These are phyloP conservation scores for Steromphala cineraria DNA, from an alignment of 2,888 invertebrate genomes.

Conservation along the genomic window DNA sequence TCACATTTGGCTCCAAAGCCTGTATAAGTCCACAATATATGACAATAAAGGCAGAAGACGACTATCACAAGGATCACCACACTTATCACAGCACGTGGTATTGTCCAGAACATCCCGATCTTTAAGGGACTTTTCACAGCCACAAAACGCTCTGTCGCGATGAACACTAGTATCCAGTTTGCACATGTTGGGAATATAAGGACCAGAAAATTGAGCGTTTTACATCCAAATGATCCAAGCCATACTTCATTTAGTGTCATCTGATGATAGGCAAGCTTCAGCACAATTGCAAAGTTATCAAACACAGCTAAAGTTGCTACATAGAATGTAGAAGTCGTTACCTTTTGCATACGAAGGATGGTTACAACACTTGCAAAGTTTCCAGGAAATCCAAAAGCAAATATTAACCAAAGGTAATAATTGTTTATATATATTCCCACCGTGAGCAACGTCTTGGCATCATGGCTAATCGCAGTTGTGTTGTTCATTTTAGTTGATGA, in stretches of 20 bases:
- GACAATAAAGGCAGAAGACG: constrained; percentile 4
- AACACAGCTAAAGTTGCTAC: constrained; percentile 14
- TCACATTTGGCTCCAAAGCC: not conserved
- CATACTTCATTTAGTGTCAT: not conserved
- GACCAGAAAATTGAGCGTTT: constrained; percentile 9
- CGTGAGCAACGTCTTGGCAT: not conserved
- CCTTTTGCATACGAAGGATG: constrained; percentile 16
- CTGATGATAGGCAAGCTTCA: constrained; percentile 14
- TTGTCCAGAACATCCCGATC: not conserved
- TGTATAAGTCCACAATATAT: constrained; percentile 19
- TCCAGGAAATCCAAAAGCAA: constrained; percentile 24
- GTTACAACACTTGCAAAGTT: constrained; percentile 22
- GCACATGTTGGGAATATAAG: constrained; percentile 3
- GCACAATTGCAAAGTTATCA: constrained; percentile 9
- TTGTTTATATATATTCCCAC: not conserved
- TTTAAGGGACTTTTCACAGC: constrained; percentile 18
- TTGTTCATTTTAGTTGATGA: not conserved
- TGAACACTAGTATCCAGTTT: constrained; percentile 24
- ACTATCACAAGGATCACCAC: constrained; percentile 1
- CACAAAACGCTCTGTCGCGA: constrained; percentile 23
- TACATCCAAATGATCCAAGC: constrained; percentile 11
- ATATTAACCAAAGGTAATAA: constrained; percentile 25
- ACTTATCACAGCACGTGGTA: constrained; percentile 14
- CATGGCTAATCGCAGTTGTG: not conserved
- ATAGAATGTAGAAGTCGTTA: constrained; percentile 19